A percentile compares a stretch with the other conserved stretches of the same genome.
phyloP scores from a whole-genome alignment of 1,140 invertebrate genomes.

The Bombus breviceps region DNA sequence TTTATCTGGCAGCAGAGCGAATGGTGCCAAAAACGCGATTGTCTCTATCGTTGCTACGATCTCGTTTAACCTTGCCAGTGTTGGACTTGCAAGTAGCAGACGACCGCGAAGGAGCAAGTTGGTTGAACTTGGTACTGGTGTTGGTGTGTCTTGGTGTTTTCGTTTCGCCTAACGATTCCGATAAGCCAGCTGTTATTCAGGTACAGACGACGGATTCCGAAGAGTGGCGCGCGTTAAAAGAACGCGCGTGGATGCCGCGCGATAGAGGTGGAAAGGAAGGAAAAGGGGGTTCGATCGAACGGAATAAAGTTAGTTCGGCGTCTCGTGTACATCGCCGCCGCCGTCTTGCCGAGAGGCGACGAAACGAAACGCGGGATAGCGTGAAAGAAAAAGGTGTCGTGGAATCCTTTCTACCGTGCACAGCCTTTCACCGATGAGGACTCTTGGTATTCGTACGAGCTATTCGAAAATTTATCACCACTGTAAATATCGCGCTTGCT shows the following conservation, averaged over 20 bases:
- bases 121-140: neutral
- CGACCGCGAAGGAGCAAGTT: neutral
- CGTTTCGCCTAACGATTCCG: constrained; percentile 17
- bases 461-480: constrained; percentile 33
- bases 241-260: neutral
- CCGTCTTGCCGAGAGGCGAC: constrained; percentile 1
- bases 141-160: neutral
- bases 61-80: constrained; percentile 36
- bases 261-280: neutral
- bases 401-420: constrained; percentile 33
- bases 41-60: constrained; percentile 43
- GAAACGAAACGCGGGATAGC: constrained; percentile 32
- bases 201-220: neutral
- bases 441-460: constrained; percentile 21
- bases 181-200: constrained; percentile 1
- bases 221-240: neutral
- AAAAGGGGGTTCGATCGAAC: constrained; percentile 5
- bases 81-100: neutral
- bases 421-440: constrained; percentile 43
- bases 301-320: constrained; percentile 32
- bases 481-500: constrained; percentile 46
- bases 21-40: constrained; percentile 13
- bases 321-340: neutral
- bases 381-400: constrained; percentile 30
- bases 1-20: constrained; percentile 1